Percentiles rank a stretch among this genome's conserved stretches.
phyloP scores from a whole-genome alignment of 2,888 invertebrate genomes.

The Chesias legatella region DNA sequence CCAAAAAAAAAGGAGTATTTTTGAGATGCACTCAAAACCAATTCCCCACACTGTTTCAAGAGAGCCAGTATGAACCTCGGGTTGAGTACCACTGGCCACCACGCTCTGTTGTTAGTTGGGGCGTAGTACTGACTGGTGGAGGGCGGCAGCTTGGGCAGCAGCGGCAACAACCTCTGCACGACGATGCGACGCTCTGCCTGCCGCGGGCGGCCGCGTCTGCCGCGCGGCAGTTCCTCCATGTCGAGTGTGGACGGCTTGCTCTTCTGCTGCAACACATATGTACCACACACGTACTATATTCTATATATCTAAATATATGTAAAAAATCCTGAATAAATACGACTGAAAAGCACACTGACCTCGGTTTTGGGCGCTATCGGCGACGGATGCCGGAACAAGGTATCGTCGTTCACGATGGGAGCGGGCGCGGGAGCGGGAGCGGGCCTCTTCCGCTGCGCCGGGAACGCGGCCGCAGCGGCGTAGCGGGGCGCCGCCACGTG shows the following conservation, averaged over 20 bases:
- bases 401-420: conserved; percentile 9
- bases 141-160: conserved; percentile 80
- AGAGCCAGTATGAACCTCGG: no score
- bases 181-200: conserved; percentile 79
- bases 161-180: conserved; percentile 86
- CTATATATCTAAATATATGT: neutral
- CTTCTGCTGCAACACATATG: no score
- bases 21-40: no score
- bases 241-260: conserved; percentile 35
- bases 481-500: conserved; percentile 29
- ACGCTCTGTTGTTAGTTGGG: neutral
- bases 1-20: no score
- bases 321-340: neutral
- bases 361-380: conserved; percentile 61
- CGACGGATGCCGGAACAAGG: conserved; percentile 61
- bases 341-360: conserved; percentile 28
- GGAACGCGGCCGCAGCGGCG: conserved; percentile 39
- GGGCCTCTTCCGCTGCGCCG: conserved; percentile 50
- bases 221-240: conserved; percentile 53
- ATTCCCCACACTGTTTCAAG: no score
- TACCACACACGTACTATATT: neutral
- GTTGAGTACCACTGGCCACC: no score
- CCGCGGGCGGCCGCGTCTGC: conserved; percentile 59
- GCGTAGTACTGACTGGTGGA: conserved; percentile 45
- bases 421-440: conserved; percentile 14